Percentiles rank a stretch among this genome's conserved stretches.
Evolutionary conservation across 2,888 invertebrate species (phyloP).

Genomic region (Drosophila merina): DNA sequence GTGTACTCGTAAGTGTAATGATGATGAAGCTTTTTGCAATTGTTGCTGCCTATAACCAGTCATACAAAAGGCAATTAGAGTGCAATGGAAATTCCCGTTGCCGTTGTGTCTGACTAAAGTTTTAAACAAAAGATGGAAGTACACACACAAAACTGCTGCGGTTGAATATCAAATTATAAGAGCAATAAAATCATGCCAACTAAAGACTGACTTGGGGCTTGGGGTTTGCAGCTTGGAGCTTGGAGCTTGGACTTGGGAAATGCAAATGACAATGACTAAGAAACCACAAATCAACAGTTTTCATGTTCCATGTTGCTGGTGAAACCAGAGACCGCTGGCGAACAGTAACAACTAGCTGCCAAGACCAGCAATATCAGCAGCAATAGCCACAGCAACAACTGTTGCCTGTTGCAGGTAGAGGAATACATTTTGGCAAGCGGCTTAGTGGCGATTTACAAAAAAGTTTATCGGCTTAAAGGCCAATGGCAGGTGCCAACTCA

Average conservation of each 20-base stretch:
- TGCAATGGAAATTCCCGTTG: conserved; percentile 71
- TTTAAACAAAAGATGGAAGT: conserved; percentile 43
- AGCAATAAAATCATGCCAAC: conserved; percentile 19
- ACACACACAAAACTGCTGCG: conserved; percentile 21
- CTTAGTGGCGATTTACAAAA: conserved; percentile 21
- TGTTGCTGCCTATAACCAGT: conserved; percentile 41
- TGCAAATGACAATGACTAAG: conserved; percentile 33
- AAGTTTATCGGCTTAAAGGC: conserved; percentile 35
- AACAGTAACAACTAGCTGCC: conserved; percentile 1
- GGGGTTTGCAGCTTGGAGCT: not conserved
- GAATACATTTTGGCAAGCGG: conserved; percentile 19
- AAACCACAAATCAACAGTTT: conserved; percentile 23
- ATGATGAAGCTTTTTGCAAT: conserved; percentile 50
- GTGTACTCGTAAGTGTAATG: conserved; percentile 18
- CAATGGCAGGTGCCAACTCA: conserved; percentile 50
- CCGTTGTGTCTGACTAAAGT: conserved; percentile 57
- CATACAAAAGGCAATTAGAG: conserved; percentile 62
- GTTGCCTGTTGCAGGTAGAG: not conserved
- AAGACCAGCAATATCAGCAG: not conserved
- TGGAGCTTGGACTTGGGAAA: conserved; percentile 1
- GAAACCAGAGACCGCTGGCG: conserved; percentile 3
- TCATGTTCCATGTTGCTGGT: conserved; percentile 10
- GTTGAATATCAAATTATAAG: conserved; percentile 35
- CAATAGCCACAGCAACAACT: not conserved
- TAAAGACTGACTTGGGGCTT: not conserved